Base-by-base conservation (phyloP, 2,113 vertebrate genomes). In the Cyrtonyx montezumae region DNA sequence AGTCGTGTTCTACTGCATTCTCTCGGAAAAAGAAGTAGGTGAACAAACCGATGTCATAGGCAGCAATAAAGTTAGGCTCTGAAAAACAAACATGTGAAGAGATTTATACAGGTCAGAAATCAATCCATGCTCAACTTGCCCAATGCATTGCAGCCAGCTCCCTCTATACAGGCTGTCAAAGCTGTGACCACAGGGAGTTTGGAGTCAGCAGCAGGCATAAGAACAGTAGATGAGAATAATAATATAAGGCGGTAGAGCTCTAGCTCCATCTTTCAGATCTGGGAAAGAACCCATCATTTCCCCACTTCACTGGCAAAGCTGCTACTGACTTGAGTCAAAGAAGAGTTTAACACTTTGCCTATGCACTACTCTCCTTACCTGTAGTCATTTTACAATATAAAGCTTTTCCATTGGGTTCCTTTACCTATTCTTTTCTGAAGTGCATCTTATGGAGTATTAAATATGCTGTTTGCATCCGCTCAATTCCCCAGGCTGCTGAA, bases 31-130 rank as follows among this genome's bases (percentile, higher is more conserved):
- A 98, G 97, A 99, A 99, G 94, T 98, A 98, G 1, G 98, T 98
- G 93, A 99, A 99, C 59, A 98, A 97, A 49, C 98, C 98, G 0
- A 99, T 98, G 82, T 99, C 98, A 0, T 98, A 99, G 46, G 98
- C 98, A n/a, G 98, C 98, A 94, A 99, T 98, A 45, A 99, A 99
- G 97, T 99, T 99, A 65, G 98, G 98, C 94, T 99, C 98, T 99
- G 96, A 48, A 85, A 88, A 96, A 94, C 65, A 97, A 93, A 94
- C 63, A 90, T 62, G 84, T 80, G 68, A 80, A 84, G 84, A 94
- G 79, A 88, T 93, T 91, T 91, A 77, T 77, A 81, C 51, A 84
- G 81, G 86, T 92, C 74, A 93, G 89, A 93, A 94, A 94, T 91
- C 74, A 93, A 84, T 68, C 56, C 2, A 0, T 19, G 62, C 85